These are phyloP conservation scores for Andinoacara biseriatus DNA, from an alignment of 2,113 vertebrate species.

Conservation along the genomic window DNA sequence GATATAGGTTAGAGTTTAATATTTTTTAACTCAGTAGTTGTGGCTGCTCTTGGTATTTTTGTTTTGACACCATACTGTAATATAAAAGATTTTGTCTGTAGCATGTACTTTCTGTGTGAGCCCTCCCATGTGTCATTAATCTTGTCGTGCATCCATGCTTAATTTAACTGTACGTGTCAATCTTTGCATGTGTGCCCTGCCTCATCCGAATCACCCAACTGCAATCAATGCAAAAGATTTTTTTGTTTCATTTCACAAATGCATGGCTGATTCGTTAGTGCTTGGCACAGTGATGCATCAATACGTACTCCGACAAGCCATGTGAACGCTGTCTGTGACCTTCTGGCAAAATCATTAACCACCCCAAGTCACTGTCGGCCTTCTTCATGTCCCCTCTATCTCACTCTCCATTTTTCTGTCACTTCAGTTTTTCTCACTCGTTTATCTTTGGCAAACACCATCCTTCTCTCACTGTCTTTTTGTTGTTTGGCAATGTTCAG, in stretches of 20 bases:
- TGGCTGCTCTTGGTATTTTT: not conserved
- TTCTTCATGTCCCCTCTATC: conserved; percentile 28
- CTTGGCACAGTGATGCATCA: conserved; percentile 54
- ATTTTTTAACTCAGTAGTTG: not conserved
- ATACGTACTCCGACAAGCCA: conserved; percentile 55
- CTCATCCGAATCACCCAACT: conserved; percentile 18
- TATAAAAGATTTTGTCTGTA: not conserved
- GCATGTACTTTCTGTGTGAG: not conserved
- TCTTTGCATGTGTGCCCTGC: conserved; percentile 22
- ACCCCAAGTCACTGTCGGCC: conserved; percentile 41
- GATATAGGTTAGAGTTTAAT: not conserved
- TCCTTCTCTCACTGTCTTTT: conserved; percentile 21
- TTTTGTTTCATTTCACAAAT: conserved; percentile 41
- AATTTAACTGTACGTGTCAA: conserved; percentile 25
- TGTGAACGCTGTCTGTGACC: conserved; percentile 69
- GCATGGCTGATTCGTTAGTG: conserved; percentile 57
- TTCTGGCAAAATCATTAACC: conserved; percentile 71
- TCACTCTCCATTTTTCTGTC: conserved; percentile 22
- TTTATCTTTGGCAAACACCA: conserved; percentile 19
- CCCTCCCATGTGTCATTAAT: not conserved
- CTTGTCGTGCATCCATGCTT: conserved; percentile 9
- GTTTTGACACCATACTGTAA: not conserved
- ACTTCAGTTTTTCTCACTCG: not conserved
- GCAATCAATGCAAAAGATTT: conserved; percentile 55
- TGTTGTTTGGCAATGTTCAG: not conserved